Evolutionary conservation across 1,140 invertebrate genomes (phyloP).

Genomic region (Drosophila prosaltans): DNA sequence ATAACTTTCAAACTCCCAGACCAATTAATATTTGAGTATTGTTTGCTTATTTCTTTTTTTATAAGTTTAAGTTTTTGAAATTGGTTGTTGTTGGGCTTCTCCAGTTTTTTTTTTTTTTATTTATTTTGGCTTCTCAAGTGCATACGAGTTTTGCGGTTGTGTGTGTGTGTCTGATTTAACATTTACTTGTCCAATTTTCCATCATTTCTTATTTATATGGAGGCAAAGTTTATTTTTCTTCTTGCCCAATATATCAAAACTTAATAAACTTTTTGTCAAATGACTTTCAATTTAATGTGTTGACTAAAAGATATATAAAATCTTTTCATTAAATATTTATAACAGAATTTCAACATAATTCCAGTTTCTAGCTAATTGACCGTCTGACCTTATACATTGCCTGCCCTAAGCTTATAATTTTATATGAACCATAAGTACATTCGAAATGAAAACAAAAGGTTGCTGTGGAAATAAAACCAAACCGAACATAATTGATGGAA

Average conservation of each 20-base stretch:
- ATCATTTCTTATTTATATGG: constrained; percentile 6
- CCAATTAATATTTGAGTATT: constrained; percentile 47
- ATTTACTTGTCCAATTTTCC: background rate
- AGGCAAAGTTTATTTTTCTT: too few relatives aligned
- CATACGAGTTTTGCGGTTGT: background rate
- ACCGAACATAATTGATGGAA: constrained; percentile 67
- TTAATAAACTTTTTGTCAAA: background rate
- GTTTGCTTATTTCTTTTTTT: constrained; percentile 17
- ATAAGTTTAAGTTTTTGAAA: constrained; percentile 4
- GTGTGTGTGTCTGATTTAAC: background rate
- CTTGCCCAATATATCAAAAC: background rate
- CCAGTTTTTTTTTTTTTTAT: background rate
- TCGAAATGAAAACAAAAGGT: constrained; percentile 44
- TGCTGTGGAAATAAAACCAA: constrained; percentile 27
- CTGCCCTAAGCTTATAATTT: background rate
- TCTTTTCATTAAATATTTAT: constrained; percentile 5
- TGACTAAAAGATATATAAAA: background rate
- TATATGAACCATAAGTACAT: constrained; percentile 7
- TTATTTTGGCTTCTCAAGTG: background rate
- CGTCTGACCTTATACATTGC: background rate
- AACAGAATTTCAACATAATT: background rate
- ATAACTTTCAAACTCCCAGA: constrained; percentile 37
- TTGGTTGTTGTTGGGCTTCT: background rate
- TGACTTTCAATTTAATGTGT: background rate
- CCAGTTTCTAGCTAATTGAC: background rate